Evolutionary conservation across 2,888 invertebrate species (phyloP).

Genomic region (Lasioglossum zephyrum): DNA sequence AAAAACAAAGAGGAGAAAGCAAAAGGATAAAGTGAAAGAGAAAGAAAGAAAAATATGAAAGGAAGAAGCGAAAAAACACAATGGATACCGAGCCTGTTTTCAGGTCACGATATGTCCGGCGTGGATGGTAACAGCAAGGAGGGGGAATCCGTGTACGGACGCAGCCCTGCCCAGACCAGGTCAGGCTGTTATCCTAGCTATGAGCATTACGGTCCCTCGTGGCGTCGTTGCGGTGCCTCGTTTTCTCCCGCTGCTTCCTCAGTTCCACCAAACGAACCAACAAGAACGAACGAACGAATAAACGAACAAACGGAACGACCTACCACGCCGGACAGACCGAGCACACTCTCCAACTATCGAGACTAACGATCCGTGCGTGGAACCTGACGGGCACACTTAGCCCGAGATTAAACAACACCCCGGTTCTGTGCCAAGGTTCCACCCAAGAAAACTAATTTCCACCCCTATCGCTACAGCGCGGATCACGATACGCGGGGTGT

Average conservation of each 20-base stretch:
- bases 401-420: slow-evolving; percentile 14
- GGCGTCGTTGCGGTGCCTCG: slow-evolving; percentile 85
- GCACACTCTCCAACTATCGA: slow-evolving; percentile 32
- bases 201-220: slow-evolving; percentile 87
- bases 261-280: slow-evolving; percentile 77
- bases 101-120: slow-evolving; percentile 97
- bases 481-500: slow-evolving; percentile 5
- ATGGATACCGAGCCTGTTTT: slow-evolving; percentile 64
- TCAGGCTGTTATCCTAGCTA: slow-evolving; percentile 92
- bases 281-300: slow-evolving; percentile 58
- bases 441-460: slow-evolving; percentile 72
- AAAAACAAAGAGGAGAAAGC: neutral
- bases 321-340: slow-evolving; percentile 79
- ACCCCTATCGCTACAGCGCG: neutral
- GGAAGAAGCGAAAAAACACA: slow-evolving; percentile 37
- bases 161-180: slow-evolving; percentile 90
- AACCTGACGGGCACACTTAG: slow-evolving; percentile 12
- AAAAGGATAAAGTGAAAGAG: neutral
- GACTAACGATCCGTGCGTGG: slow-evolving; percentile 25
- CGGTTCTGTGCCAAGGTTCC: slow-evolving; percentile 12
- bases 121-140: slow-evolving; percentile 94
- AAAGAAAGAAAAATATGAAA: neutral
- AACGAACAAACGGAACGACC: slow-evolving; percentile 17
- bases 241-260: slow-evolving; percentile 78
- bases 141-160: slow-evolving; percentile 86